Evolutionary conservation across 2,888 invertebrate genomes (phyloP).

Genomic region (Drosophila incognita): DNA sequence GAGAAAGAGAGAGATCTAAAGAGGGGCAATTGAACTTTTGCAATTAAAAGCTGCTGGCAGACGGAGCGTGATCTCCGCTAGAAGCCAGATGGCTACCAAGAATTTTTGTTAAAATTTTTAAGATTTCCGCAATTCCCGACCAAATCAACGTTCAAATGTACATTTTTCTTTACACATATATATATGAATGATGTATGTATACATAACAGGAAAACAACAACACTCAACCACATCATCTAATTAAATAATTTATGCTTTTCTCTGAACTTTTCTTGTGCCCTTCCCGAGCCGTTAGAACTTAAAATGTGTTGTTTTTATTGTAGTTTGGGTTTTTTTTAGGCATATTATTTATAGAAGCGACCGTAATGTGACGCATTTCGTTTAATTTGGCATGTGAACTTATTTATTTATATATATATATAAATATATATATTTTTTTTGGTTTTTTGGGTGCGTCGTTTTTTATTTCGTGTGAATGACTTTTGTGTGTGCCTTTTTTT

Average conservation of each 20-base stretch:
- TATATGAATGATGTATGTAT: background rate
- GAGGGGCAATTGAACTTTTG: slow-evolving; percentile 64
- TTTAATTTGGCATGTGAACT: slow-evolving; percentile 56
- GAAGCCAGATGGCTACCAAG: slow-evolving; percentile 51
- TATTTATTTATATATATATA: slow-evolving; percentile 46
- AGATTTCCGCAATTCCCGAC: slow-evolving; percentile 55
- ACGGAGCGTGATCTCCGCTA: slow-evolving; percentile 42
- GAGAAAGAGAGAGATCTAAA: background rate
- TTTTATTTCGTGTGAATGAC: slow-evolving; percentile 55
- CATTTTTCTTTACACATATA: background rate
- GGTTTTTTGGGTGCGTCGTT: slow-evolving; percentile 10
- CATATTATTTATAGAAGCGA: slow-evolving; percentile 58
- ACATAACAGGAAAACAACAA: background rate
- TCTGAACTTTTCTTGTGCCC: slow-evolving; percentile 57
- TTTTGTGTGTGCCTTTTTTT: slow-evolving; percentile 34
- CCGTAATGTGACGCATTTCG: slow-evolving; percentile 67
- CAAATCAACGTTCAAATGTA: slow-evolving; percentile 15
- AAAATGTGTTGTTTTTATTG: slow-evolving; percentile 17
- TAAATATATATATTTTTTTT: slow-evolving; percentile 6
- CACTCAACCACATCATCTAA: slow-evolving; percentile 35
- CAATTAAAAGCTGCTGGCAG: slow-evolving; percentile 58
- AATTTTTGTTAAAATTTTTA: slow-evolving; percentile 23
- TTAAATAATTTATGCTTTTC: slow-evolving; percentile 61
- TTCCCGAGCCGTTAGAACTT: slow-evolving; percentile 25
- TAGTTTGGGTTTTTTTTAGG: slow-evolving; percentile 40